Evolutionary conservation across 2,797 vertebrate genomes (phyloP).

Genomic region (Mycteria americana): DNA sequence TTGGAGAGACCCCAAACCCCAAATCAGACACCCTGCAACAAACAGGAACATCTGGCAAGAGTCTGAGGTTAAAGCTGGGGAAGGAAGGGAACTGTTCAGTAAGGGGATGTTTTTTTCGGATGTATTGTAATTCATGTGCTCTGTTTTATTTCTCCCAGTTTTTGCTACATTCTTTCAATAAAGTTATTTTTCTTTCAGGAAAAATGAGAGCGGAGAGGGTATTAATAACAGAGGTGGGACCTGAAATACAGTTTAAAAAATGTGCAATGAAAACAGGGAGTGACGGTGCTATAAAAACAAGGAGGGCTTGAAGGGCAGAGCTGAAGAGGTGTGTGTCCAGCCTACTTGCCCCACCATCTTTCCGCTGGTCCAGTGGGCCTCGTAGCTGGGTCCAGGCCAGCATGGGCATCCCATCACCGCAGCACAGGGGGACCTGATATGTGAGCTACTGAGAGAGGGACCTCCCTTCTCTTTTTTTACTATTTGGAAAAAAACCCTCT

Average conservation of each 20-base stretch:
- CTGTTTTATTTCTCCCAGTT: neutral
- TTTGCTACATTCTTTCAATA: neutral
- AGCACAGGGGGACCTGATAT: neutral
- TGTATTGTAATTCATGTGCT: neutral
- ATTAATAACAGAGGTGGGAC: neutral
- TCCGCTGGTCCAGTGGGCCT: neutral
- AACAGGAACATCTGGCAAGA: conserved; percentile 16
- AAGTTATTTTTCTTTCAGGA: neutral
- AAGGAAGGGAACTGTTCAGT: neutral
- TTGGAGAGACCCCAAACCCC: conserved; percentile 33
- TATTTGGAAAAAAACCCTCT: neutral
- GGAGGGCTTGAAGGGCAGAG: neutral
- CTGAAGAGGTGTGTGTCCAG: neutral
- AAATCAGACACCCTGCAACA: conserved; percentile 9
- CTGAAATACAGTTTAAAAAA: neutral
- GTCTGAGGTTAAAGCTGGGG: neutral
- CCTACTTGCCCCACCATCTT: neutral
- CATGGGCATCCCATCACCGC: neutral
- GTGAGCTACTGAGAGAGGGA: neutral
- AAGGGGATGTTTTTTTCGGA: neutral
- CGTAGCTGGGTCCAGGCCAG: neutral
- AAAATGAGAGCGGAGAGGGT: neutral
- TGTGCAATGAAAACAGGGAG: conserved; percentile 2
- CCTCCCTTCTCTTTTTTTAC: neutral
- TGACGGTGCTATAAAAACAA: neutral